These are phyloP conservation scores for Syndactyla subalaris DNA, from an alignment of 2,797 vertebrate species.

Conservation along the genomic window DNA sequence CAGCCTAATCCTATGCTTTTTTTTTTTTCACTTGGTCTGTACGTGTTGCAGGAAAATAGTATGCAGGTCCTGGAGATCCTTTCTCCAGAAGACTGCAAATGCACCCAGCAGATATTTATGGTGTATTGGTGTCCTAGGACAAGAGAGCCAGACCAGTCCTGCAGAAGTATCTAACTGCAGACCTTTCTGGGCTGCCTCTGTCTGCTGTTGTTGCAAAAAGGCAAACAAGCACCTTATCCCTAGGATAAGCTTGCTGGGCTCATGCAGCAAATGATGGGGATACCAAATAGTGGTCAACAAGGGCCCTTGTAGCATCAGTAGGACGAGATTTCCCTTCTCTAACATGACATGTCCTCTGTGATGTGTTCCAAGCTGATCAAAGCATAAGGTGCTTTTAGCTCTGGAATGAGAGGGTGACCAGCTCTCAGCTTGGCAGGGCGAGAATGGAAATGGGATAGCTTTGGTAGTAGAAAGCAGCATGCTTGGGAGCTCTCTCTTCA, in stretches of 20 bases:
- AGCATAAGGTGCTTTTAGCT: not conserved
- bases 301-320: not conserved
- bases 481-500: not conserved
- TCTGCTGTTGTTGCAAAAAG: not conserved
- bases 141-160: not conserved
- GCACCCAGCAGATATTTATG: not conserved
- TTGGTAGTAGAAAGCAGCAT: conserved; percentile 1
- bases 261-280: not conserved
- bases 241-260: not conserved
- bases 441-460: not conserved
- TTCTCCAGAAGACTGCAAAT: not conserved
- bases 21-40: not conserved
- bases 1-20: not conserved
- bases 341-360: not conserved
- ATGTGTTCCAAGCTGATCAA: not conserved
- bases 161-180: not conserved
- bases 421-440: not conserved
- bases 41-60: not conserved
- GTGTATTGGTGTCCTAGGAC: not conserved
- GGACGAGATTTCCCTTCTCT: not conserved
- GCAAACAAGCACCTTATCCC: not conserved
- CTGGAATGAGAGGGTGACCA: not conserved
- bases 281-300: not conserved
- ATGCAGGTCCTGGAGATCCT: not conserved
- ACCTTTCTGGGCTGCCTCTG: not conserved